Conservation (phyloP, 2,888 invertebrate species). For the Lottia scabra region DNA sequence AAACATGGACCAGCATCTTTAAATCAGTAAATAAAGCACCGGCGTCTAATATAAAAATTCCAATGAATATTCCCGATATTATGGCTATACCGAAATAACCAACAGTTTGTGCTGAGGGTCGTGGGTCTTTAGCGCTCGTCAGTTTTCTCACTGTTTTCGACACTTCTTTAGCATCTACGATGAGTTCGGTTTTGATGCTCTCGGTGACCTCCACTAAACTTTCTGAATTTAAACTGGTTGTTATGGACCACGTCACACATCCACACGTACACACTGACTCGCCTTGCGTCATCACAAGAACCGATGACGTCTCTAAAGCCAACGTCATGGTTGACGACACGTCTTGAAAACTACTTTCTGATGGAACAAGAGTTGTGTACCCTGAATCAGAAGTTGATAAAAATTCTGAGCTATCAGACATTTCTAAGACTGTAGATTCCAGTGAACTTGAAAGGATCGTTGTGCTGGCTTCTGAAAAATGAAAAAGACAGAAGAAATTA, state of each 20-base stretch:
- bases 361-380: too few relatives aligned
- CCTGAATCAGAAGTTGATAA: too few relatives aligned
- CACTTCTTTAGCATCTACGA: slow-evolving; percentile 23
- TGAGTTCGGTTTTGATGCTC: slow-evolving; percentile 25
- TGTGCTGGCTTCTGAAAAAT: too few relatives aligned
- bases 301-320: neutral
- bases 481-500: too few relatives aligned
- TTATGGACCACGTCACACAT: slow-evolving; percentile 14
- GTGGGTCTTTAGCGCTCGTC: slow-evolving; percentile 22
- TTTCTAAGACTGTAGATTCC: too few relatives aligned
- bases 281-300: neutral
- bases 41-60: slow-evolving; percentile 25
- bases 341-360: too few relatives aligned
- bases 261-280: slow-evolving; percentile 21
- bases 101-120: slow-evolving; percentile 29
- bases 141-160: slow-evolving; percentile 23
- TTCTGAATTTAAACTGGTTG: slow-evolving; percentile 14
- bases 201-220: slow-evolving; percentile 13
- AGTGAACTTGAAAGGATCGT: too few relatives aligned
- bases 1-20: neutral
- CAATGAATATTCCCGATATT: slow-evolving; percentile 14
- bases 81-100: slow-evolving; percentile 31
- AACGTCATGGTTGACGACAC: too few relatives aligned
- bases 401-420: too few relatives aligned
- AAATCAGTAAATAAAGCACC: slow-evolving; percentile 20